A percentile compares a stretch with the other conserved stretches of the same genome.
Conservation (phyloP, 2,113 vertebrate species). For the Labeo rohita region DNA sequence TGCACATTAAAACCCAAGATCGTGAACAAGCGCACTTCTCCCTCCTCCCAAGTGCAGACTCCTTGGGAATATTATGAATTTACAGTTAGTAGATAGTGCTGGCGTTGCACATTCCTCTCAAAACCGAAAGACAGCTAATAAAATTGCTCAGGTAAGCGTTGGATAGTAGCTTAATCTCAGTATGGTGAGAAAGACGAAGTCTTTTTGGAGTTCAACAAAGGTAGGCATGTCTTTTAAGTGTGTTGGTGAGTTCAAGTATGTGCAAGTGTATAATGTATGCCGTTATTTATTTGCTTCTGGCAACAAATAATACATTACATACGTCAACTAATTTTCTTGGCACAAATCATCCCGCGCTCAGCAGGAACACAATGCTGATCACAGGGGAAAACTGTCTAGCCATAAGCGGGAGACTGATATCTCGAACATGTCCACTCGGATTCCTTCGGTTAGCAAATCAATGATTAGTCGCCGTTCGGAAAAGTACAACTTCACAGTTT, state of each 20-base stretch:
- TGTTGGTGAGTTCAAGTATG: neutral
- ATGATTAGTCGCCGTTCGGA: slow-evolving; percentile 10
- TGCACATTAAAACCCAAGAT: neutral
- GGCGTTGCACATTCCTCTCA: neutral
- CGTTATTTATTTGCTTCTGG: neutral
- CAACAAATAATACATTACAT: neutral
- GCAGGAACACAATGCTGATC: slow-evolving; percentile 8
- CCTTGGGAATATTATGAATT: slow-evolving; percentile 1
- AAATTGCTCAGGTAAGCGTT: neutral
- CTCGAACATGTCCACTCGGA: neutral
- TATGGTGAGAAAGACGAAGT: neutral
- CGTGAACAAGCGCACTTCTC: neutral
- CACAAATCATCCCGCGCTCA: neutral
- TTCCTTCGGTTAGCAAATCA: neutral
- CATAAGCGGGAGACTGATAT: slow-evolving; percentile 19
- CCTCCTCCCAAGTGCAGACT: neutral
- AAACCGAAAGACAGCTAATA: neutral
- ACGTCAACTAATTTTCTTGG: neutral
- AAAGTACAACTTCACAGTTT: slow-evolving; percentile 37
- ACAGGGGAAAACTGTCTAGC: slow-evolving; percentile 13
- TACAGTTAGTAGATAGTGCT: neutral
- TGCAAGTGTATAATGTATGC: neutral
- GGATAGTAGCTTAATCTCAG: neutral
- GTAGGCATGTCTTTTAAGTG: neutral
- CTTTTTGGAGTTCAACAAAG: neutral